Base-by-base conservation (phyloP, 2,113 vertebrate genomes). In the Engraulis encrasicolus region DNA sequence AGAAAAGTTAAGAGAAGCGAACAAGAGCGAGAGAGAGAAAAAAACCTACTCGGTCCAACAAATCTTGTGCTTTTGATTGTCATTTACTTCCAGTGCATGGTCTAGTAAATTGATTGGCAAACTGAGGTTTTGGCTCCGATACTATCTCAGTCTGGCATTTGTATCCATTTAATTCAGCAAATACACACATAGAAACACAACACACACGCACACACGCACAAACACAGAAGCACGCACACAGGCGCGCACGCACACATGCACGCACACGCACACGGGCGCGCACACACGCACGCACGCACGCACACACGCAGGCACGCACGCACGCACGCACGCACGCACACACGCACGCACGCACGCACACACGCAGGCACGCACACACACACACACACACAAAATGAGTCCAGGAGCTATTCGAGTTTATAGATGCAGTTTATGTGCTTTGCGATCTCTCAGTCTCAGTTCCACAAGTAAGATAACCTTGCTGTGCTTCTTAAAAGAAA, bases 401-500 rank as follows among this genome's bases (percentile, higher is more conserved):
- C 90, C 91, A 88, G 86, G 86, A 89, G 82, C 89, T 79, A 81
- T 91, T 89, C 82, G 11, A 85, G 86, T 92, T 92, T 90, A 91
- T 85, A 79, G 88, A 80, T 15, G 9, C 1, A 11, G 87, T 91
- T 91, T 91, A 91, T 82, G 79, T 89, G 88, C 87, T 83, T n/a
- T 82, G 31, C 27, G 50, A 78, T 31, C 14, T 27, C 20, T 12
- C 52, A 20, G 54, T 19, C 36, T n/a, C 90, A 91, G 90, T 91
- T 91, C 84, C 74, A 88, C 88, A 91, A 90, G 85, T 85, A 86
- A 90, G 90, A 91, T 85, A 90, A 90, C 85, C 86, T 86, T 84
- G n/a, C n/a, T n/a, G 86, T 86, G 87, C 81, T 89, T 84, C 86
- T 81, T 85, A 87, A 86, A 84, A n/a, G n/a, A n/a, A n/a, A n/a